phyloP scores from a whole-genome alignment of 2,888 invertebrate genomes.

The Drosophila aldrichi region DNA sequence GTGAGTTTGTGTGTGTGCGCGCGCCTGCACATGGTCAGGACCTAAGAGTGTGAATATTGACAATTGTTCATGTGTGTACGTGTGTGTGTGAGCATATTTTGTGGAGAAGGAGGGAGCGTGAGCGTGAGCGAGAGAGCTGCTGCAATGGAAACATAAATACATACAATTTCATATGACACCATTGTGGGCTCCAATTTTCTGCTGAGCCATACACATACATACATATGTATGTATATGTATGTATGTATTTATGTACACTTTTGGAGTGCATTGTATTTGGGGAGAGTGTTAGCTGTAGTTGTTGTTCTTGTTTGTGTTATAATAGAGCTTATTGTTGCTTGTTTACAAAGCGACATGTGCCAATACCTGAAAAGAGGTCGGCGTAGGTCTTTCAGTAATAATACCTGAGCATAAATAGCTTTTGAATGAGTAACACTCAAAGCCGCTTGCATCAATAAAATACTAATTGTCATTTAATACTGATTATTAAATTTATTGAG shows the following conservation, averaged over 20 bases:
- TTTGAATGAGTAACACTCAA: conserved; percentile 32
- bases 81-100: conserved; percentile 8
- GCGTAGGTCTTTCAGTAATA: conserved; percentile 31
- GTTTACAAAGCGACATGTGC: conserved; percentile 48
- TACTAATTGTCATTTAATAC: conserved; percentile 8
- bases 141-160: conserved; percentile 26
- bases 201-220: conserved; percentile 37
- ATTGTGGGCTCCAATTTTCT: conserved; percentile 45
- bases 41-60: conserved; percentile 41
- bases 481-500: not conserved
- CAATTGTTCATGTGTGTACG: conserved; percentile 13
- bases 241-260: not conserved
- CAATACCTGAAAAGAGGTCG: conserved; percentile 49
- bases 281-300: conserved; percentile 18
- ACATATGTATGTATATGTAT: not conserved
- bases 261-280: conserved; percentile 11
- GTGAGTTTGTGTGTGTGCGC: conserved; percentile 62
- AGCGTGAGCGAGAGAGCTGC: not conserved
- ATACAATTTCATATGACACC: conserved; percentile 31
- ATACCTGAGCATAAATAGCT: conserved; percentile 25
- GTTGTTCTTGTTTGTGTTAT: conserved; percentile 16
- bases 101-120: not conserved
- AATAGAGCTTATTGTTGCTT: conserved; percentile 31
- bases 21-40: conserved; percentile 24
- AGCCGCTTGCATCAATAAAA: conserved; percentile 21